A percentile compares a stretch with the other conserved stretches of the same genome.
phyloP scores from a whole-genome alignment of 2,888 invertebrate species.

The Folsomia manolachei region DNA sequence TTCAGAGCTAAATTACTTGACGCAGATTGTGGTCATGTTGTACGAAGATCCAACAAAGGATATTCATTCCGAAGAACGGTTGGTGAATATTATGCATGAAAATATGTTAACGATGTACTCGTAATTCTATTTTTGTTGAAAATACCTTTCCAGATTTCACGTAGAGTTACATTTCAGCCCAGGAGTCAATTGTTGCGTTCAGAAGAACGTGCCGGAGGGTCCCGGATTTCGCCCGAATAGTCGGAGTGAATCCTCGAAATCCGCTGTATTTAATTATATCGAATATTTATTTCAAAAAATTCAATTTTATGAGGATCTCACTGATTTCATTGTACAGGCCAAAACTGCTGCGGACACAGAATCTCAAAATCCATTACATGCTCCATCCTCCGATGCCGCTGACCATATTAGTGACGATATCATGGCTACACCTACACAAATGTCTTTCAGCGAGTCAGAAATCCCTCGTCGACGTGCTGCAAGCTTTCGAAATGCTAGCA shows the following conservation, averaged over 20 bases:
- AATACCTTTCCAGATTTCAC: constrained; percentile 70
- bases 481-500: constrained; percentile 22
- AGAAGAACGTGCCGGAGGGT: constrained; percentile 83
- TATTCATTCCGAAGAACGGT: constrained; percentile 75
- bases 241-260: constrained; percentile 70
- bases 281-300: too few species aligned
- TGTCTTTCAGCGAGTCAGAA: constrained; percentile 39
- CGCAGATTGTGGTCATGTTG: constrained; percentile 96
- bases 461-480: constrained; percentile 28
- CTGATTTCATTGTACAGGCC: too few species aligned
- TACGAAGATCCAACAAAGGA: constrained; percentile 98
- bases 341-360: background rate
- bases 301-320: too few species aligned
- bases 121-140: background rate
- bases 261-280: constrained; percentile 15
- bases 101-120: background rate
- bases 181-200: constrained; percentile 93
- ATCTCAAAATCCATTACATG: background rate
- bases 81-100: background rate
- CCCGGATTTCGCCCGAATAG: constrained; percentile 91
- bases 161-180: constrained; percentile 99
- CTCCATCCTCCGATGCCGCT: background rate
- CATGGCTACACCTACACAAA: constrained; percentile 21
- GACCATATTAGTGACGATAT: too few species aligned
- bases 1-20: constrained; percentile 98